Percentiles rank a stretch among this genome's conserved stretches.
Evolutionary conservation across 2,113 vertebrate genomes (phyloP).

Genomic region (Toxotes chatareus): DNA sequence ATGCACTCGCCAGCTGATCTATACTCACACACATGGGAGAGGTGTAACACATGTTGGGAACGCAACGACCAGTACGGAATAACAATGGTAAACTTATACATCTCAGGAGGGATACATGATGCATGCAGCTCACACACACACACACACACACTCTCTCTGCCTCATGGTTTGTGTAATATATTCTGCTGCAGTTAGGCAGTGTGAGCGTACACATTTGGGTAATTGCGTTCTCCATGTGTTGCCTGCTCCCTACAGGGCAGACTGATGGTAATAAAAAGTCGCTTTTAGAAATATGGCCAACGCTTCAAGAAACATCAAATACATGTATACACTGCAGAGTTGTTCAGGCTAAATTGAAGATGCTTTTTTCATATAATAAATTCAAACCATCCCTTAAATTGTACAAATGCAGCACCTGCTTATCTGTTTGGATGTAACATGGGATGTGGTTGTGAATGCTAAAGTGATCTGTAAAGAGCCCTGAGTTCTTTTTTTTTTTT

Average conservation of each 20-base stretch:
- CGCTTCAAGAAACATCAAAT: constrained; percentile 44
- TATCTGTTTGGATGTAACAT: background rate
- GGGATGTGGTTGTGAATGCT: background rate
- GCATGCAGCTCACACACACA: constrained; percentile 61
- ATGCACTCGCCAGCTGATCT: constrained; percentile 41
- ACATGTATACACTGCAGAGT: constrained; percentile 1
- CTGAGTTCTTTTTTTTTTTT: background rate
- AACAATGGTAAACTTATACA: constrained; percentile 51
- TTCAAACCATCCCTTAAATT: constrained; percentile 17
- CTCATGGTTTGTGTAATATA: constrained; percentile 44
- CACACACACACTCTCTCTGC: background rate
- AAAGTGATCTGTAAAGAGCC: background rate
- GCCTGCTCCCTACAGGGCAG: constrained; percentile 48
- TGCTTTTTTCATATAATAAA: constrained; percentile 12
- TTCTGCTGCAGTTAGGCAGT: constrained; percentile 43
- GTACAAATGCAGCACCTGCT: constrained; percentile 10
- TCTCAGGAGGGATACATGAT: constrained; percentile 44
- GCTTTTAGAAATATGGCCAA: constrained; percentile 47
- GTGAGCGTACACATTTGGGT: constrained; percentile 59
- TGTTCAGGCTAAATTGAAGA: constrained; percentile 28
- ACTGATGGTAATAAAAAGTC: constrained; percentile 55
- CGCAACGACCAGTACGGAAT: constrained; percentile 42
- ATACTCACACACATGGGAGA: constrained; percentile 42
- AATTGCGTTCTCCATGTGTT: constrained; percentile 60
- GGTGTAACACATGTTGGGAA: constrained; percentile 25